Evolutionary conservation across 2,113 vertebrate species (phyloP).

Genomic region (Rhinolophus ferrumequinum): DNA sequence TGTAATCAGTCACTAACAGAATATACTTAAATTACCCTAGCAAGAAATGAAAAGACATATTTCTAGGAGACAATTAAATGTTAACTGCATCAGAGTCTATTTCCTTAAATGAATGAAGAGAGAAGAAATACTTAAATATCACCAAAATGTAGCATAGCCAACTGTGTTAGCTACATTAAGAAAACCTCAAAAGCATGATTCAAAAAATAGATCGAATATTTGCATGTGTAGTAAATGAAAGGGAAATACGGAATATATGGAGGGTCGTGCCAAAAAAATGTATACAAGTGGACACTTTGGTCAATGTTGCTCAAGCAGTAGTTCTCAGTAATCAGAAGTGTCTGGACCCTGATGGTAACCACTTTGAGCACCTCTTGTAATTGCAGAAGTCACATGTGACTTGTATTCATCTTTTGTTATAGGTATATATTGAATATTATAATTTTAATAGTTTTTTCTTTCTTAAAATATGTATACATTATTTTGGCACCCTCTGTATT

Average conservation of each 20-base stretch:
- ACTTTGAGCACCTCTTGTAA: too few relatives aligned
- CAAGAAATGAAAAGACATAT: not conserved
- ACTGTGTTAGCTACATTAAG: not conserved
- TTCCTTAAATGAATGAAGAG: slow-evolving; percentile 30
- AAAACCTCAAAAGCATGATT: not conserved
- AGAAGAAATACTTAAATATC: not conserved
- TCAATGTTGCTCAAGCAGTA: too few relatives aligned
- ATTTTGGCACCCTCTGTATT: not conserved
- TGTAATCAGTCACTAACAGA: not conserved
- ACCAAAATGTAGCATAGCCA: not conserved
- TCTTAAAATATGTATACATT: too few relatives aligned
- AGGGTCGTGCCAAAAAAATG: too few relatives aligned
- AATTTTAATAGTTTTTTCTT: too few relatives aligned
- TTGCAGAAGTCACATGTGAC: too few relatives aligned
- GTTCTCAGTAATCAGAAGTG: too few relatives aligned
- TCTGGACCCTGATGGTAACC: too few relatives aligned
- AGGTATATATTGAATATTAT: too few relatives aligned
- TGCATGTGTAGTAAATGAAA: slow-evolving; percentile 10
- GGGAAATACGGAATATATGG: not conserved
- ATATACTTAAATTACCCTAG: not conserved
- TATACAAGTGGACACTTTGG: too few relatives aligned
- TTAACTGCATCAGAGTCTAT: not conserved
- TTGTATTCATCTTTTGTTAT: too few relatives aligned
- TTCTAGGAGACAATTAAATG: not conserved
- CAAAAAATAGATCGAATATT: not conserved